Evolutionary conservation across 2,797 vertebrate genomes (phyloP), one percentile per base, ranked within the genome.

Genomic region (Alauda arvensis): DNA sequence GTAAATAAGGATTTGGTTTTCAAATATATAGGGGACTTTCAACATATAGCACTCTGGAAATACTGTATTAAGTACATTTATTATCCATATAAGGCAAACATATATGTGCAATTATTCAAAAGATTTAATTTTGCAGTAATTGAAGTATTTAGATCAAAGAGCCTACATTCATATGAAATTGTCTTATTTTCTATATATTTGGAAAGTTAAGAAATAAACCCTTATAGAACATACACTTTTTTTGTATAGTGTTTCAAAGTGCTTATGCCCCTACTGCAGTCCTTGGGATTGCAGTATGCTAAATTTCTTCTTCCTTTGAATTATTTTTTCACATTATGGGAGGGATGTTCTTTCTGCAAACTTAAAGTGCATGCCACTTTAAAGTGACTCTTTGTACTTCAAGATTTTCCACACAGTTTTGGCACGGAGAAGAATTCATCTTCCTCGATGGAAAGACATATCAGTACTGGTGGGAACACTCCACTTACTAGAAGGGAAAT

Each of bases 401-500:
- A 85, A 52, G 77, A 65, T 87, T 91, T 89, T 71, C 71, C 66
- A 68, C 26, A 25, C 49, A 70, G 55, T 65, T 83, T 46, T 82
- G 67, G n/a, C 48, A 82, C 37, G 67, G 46, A 78, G 55, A 74
- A 91, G 40, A 85, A 90, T 83, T 78, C 79, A 29, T 75, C 61
- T 61, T 79, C 75, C 65, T 23, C 18, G 33, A 87, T 68, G 65
- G 61, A 40, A 87, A 89, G 77, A 66, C 57, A 29, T 62, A 63
- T 71, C 63, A 82, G 66, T 62, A 68, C 40, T 79, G 59, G 33
- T 1, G 0, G 70, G 55, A 78, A 89, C 29, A 61, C 11, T 85
- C 21, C 68, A 71, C 29, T 86, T 93, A 90, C 55, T 87, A 87
- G 75, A 87, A 91, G 26, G 68, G 59, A 90, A 95, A 92, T 82